phyloP scores from a whole-genome alignment of 2,113 vertebrate species.

The Gymnorhina tibicen region DNA sequence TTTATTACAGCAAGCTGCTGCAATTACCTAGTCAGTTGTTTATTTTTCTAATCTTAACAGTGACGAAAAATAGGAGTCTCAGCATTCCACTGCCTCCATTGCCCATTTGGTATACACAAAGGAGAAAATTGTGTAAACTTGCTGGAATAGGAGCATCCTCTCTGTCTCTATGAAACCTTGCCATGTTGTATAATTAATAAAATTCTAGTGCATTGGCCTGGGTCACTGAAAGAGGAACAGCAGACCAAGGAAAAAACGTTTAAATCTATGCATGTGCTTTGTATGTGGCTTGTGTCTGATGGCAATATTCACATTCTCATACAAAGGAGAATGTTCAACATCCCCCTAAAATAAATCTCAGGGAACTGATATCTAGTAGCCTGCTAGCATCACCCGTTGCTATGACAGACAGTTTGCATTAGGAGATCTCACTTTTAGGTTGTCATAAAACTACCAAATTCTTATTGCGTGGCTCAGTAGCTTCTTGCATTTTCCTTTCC shows the following conservation, averaged over 20 bases:
- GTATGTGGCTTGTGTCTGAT: not conserved
- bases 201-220: not conserved
- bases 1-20: not conserved
- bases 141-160: not conserved
- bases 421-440: not conserved
- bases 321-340: not conserved
- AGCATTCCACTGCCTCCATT: not conserved
- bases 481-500: not conserved
- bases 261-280: not conserved
- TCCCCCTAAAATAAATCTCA: not conserved
- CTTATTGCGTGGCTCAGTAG: not conserved
- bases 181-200: not conserved
- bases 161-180: not conserved
- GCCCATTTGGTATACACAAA: not conserved
- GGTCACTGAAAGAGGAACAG: not conserved
- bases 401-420: not conserved
- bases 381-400: not conserved
- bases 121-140: not conserved
- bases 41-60: not conserved
- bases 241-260: not conserved
- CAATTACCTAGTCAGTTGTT: not conserved
- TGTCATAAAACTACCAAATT: not conserved
- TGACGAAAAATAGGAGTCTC: not conserved
- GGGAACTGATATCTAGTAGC: not conserved
- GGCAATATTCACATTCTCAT: not conserved